Base-by-base conservation (phyloP, 2,113 vertebrate genomes). In the Loxodonta africana region DNA sequence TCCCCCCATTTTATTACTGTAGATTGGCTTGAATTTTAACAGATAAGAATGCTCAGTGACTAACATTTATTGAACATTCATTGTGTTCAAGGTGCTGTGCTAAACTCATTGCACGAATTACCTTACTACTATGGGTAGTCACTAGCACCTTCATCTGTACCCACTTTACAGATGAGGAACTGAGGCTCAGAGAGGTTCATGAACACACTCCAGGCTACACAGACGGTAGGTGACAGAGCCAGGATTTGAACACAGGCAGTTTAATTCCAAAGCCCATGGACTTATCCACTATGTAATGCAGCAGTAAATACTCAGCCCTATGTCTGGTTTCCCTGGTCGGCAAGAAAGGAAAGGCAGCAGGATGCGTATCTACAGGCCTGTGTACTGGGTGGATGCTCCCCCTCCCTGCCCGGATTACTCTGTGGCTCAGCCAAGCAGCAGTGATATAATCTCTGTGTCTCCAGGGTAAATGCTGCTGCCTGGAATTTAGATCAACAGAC, bases 301-400 rank as follows among this genome's bases (percentile, higher is more conserved):
- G 2, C 30, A 2, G 53, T 9, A 17, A 60, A 20, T 73, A 20
- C 28, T 87, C n/a, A 57, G 71, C 30, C 44, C 28, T 14, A 2
- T 26, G 33, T 30, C 88, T 46, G 33, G 67, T 76, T 73, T 88
- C 73, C 67, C 60, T 6, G 17, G 51, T 81, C 57, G 65, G 46
- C 62, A 53, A 74, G 81, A 95, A 48, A 94, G 82, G 83, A 91
- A 57, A 57, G 30, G 33, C 88, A 65, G 20, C 95, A n/a, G 44
- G 67, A 74, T 46, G 20, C 85, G 83, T 57, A 57, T 67, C 69
- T 26, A 7, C 53, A 57, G 37, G 51, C 33, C 33, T 30, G 53
- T 17, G 0, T 0, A 2, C 15, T 8, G 48, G 74, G 48, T 37
- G 46, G 60, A 2, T 51, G n/a, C 78, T 37, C 8, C 69, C 90